These are phyloP conservation scores for Cyrtonyx montezumae DNA, from an alignment of 2,113 vertebrate species.

Conservation along the genomic window DNA sequence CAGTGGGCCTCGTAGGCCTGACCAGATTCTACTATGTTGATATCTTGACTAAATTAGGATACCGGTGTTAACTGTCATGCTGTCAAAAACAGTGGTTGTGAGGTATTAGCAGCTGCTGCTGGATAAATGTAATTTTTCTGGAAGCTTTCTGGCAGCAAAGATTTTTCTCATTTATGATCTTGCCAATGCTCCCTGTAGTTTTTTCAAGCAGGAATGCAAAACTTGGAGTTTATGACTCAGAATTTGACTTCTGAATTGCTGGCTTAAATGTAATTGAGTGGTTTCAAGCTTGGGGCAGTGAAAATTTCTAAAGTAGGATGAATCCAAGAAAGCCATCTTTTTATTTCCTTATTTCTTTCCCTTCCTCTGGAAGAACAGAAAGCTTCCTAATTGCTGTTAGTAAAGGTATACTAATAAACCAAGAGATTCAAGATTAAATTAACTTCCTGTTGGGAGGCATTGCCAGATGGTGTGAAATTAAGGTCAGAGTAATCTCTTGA, in stretches of 20 bases:
- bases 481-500: not conserved
- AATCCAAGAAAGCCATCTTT: not conserved
- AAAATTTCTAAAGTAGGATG: not conserved
- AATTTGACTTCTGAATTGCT: conserved; percentile 1
- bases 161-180: not conserved
- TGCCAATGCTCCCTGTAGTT: not conserved
- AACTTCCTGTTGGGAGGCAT: not conserved
- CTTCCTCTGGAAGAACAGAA: not conserved
- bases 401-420: not conserved
- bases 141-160: not conserved
- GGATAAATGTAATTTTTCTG: not conserved
- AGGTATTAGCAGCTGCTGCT: not conserved
- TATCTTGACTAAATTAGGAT: not conserved
- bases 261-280: not conserved
- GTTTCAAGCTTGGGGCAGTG: not conserved
- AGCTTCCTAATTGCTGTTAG: not conserved
- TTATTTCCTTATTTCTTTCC: not conserved
- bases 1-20: not conserved
- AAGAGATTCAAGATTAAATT: not conserved
- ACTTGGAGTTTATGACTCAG: not conserved
- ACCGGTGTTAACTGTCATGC: not conserved
- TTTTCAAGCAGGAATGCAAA: not conserved
- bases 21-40: not conserved
- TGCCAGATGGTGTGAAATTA: not conserved
- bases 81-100: not conserved